Evolutionary conservation across 1,140 invertebrate genomes (phyloP).

Genomic region (Cydia amplana): DNA sequence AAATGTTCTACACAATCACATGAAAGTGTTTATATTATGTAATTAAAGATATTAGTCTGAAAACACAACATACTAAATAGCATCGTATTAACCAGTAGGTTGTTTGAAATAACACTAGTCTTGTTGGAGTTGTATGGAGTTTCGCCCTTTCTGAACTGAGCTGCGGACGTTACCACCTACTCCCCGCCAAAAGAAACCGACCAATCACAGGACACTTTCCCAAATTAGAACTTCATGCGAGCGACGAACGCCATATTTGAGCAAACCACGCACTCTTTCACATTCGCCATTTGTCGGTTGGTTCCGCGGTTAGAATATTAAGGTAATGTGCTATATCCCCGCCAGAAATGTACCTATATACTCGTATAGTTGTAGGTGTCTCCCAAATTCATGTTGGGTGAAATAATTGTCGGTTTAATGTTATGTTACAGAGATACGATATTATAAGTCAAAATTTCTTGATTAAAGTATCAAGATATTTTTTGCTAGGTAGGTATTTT

Average conservation of each 20-base stretch:
- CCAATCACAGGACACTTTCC: slow-evolving; percentile 62
- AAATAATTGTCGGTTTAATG: no score
- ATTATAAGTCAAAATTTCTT: no score
- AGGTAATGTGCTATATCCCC: not conserved
- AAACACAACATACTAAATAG: no score
- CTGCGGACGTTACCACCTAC: slow-evolving; percentile 34
- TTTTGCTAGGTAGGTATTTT: no score
- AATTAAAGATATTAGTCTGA: no score
- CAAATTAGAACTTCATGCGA: slow-evolving; percentile 58
- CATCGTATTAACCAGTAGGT: no score
- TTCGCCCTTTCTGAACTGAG: not conserved
- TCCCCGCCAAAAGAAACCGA: slow-evolving; percentile 35
- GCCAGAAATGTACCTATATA: not conserved
- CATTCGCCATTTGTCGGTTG: not conserved
- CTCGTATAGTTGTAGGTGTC: not conserved
- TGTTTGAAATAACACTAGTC: no score
- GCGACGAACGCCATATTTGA: slow-evolving; percentile 41
- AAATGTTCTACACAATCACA: no score
- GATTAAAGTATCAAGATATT: no score
- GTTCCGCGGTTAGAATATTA: not conserved
- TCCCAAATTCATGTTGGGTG: no score
- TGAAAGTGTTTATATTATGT: no score
- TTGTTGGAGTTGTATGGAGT: not conserved
- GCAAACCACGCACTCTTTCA: slow-evolving; percentile 14
- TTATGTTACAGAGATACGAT: no score